Percentiles rank a stretch among this genome's conserved stretches.
phyloP scores from a whole-genome alignment of 2,113 vertebrate genomes.

The Jaculus jaculus region DNA sequence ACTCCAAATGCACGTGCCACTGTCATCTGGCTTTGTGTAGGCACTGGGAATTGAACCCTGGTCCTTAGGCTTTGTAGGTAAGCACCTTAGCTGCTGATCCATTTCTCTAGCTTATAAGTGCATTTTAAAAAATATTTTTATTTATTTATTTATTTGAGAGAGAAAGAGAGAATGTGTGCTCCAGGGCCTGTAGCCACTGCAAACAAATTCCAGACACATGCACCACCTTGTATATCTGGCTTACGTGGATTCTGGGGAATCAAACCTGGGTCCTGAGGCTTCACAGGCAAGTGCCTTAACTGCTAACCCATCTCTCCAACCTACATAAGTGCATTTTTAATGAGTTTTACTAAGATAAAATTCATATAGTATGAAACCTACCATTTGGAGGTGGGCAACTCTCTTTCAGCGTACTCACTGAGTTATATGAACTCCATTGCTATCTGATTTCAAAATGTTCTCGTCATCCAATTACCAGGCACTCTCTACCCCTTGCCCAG shows the following conservation, averaged over 20 bases:
- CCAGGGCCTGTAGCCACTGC: no score
- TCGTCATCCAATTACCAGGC: background rate
- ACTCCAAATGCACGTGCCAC: no score
- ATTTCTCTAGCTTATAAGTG: background rate
- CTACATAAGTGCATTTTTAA: background rate
- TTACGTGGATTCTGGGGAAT: no score
- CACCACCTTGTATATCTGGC: no score
- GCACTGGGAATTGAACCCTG: no score
- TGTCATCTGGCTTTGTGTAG: no score
- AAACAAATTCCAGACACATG: no score
- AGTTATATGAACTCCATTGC: background rate
- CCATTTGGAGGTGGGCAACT: background rate
- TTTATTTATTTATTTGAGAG: background rate
- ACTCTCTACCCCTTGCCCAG: no score
- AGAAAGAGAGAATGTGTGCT: no score
- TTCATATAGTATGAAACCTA: background rate
- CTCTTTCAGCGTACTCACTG: background rate
- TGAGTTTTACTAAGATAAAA: slow-evolving; percentile 33
- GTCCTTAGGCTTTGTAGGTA: no score
- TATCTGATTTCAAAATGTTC: slow-evolving; percentile 35
- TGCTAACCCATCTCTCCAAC: no score
- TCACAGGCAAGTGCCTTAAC: background rate
- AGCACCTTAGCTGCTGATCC: no score
- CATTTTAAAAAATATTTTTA: background rate
- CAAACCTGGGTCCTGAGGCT: background rate